Conservation (phyloP, 37 sponge, comb jelly and placozoan species). For the Eunapius fragilis region DNA sequence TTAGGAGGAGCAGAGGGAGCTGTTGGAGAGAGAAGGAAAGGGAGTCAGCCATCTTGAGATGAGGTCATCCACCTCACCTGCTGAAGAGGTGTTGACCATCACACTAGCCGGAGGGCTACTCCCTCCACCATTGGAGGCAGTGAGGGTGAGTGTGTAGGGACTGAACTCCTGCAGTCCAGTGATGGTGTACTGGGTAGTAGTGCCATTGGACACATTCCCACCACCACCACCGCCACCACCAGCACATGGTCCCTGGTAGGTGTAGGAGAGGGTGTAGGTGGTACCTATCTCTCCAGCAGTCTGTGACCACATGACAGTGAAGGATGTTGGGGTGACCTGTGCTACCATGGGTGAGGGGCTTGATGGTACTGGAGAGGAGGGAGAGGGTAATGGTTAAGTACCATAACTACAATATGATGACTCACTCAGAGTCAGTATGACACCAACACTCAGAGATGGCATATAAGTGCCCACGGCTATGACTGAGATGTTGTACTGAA, state of each 20-base stretch:
- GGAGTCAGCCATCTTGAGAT: not conserved
- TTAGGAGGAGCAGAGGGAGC: constrained; percentile 3
- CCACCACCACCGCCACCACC: not conserved
- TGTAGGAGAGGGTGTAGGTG: constrained; percentile 25
- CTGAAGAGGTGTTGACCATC: not conserved
- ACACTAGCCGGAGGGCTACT: constrained; percentile 5
- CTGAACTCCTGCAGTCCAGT: constrained; percentile 40
- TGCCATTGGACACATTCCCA: not conserved
- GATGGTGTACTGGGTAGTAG: constrained; percentile 19
- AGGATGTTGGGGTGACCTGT: constrained; percentile 31
- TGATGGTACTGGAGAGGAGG: not conserved
- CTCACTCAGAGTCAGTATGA: not conserved
- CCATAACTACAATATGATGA: not conserved
- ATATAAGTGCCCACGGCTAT: not conserved
- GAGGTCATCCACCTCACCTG: constrained; percentile 8
- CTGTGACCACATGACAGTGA: constrained; percentile 25
- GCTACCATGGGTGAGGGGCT: not conserved
- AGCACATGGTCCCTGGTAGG: constrained; percentile 11
- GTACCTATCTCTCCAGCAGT: constrained; percentile 31
- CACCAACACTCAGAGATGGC: not conserved
- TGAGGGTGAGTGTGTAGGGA: constrained; percentile 27
- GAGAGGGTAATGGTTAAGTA: not conserved
- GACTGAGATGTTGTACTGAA: not conserved
- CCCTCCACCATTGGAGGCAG: constrained; percentile 31
- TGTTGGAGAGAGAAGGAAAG: not conserved